Evolutionary conservation across 2,888 invertebrate species (phyloP), one percentile per base, ranked within the genome.

Genomic region (Rhyacophila evoluta): DNA sequence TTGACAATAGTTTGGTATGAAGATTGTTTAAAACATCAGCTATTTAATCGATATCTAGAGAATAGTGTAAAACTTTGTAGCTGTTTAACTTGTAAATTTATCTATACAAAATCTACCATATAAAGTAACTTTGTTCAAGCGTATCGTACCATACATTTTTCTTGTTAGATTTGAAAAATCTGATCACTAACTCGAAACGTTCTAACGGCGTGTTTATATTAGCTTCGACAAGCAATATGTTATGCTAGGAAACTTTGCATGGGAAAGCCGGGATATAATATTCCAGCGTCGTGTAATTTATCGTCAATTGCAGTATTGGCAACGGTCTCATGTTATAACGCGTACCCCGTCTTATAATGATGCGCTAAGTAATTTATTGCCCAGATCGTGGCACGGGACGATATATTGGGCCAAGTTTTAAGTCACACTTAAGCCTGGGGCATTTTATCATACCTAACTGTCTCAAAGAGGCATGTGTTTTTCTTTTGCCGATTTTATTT

Each of bases 361-460:
- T 78, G 81, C 77, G 77, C 81, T 81, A 81, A 81, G 81, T 81
- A 81, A 81, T 81, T 81, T 81, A 81, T 81, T 73, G 69, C 72
- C 72, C 33, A 25, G 15, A n/a, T 36, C 36, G 10, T 33, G 37
- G 55, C 19, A 55, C 19, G 55, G 25, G 55, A 19, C 55, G 55
- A 55, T 55, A 55, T 55, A 55, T 55, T 55, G 55, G 55, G 55
- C 55, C 55, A 55, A 55, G 55, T 55, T 55, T 55, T 55, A 55
- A 55, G 55, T 25, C 25, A 25, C 12, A 25, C 55, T 55, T 55
- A 55, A 55, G 55, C 19, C 19, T 19, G 8, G 19, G 55, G 15
- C 55, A 55, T 55, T 55, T 55, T 55, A 19, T 55, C 55, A 55
- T 55, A 25, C 29, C 29, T 33, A 33, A 19, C 25, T 55, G 55